Conservation (phyloP, 2,888 invertebrate species). For the Parnassius glacialis region DNA sequence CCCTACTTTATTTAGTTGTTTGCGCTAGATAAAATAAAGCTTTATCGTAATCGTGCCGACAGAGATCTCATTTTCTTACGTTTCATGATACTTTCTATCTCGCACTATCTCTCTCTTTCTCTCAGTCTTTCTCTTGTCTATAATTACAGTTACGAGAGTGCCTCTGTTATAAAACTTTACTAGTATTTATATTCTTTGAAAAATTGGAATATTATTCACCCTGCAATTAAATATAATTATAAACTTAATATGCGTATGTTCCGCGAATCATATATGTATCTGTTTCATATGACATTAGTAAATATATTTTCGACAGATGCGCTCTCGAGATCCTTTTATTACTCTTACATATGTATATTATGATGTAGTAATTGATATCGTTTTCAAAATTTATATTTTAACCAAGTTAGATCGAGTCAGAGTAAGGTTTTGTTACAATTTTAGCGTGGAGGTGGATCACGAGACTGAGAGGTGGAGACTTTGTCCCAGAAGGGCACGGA, state of each 20-base stretch:
- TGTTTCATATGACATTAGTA: too few relatives aligned
- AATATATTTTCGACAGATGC: slow-evolving; percentile 23
- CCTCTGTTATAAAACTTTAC: slow-evolving; percentile 8
- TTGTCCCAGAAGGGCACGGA: slow-evolving; percentile 68
- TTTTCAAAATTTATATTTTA: slow-evolving; percentile 29
- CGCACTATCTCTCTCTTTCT: slow-evolving; percentile 49
- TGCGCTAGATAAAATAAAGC: too few relatives aligned
- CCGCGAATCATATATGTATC: too few relatives aligned
- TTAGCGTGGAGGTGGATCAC: slow-evolving; percentile 69
- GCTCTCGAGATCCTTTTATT: slow-evolving; percentile 22
- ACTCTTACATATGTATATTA: slow-evolving; percentile 1
- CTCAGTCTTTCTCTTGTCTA: slow-evolving; percentile 45
- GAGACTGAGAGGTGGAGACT: slow-evolving; percentile 76
- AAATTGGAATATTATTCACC: too few relatives aligned
- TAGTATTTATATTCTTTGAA: too few relatives aligned
- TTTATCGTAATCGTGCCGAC: background rate
- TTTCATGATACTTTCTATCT: slow-evolving; percentile 28
- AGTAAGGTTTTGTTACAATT: slow-evolving; percentile 52
- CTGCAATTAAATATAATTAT: too few relatives aligned
- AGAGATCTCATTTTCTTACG: slow-evolving; percentile 3
- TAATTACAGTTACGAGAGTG: slow-evolving; percentile 10
- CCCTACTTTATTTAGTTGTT: too few relatives aligned
- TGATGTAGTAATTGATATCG: background rate
- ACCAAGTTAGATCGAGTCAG: slow-evolving; percentile 30
- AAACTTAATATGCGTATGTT: too few relatives aligned